Evolutionary conservation across 1,140 invertebrate species (phyloP).

Genomic region (Liolophura sinensis): DNA sequence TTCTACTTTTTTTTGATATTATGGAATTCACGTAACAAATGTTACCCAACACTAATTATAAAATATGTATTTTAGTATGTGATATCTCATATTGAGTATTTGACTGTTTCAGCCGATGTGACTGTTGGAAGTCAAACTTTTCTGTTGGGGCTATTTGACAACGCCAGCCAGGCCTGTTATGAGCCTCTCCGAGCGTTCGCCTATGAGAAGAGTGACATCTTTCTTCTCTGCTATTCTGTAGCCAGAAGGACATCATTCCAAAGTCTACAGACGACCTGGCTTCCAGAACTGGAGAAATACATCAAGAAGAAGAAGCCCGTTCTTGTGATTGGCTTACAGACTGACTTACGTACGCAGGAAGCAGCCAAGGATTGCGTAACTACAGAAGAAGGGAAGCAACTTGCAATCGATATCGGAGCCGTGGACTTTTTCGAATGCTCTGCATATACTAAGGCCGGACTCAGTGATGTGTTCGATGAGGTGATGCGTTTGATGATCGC

Average conservation of each 20-base stretch:
- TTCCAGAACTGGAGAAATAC: conserved; percentile 69
- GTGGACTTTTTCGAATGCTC: conserved; percentile 91
- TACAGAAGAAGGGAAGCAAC: conserved; percentile 71
- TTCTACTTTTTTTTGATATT: too few species aligned
- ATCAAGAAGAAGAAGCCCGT: conserved; percentile 87
- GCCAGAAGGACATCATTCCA: conserved; percentile 97
- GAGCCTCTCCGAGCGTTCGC: conserved; percentile 88
- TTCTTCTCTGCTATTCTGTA: conserved; percentile 98
- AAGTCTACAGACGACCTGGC: conserved; percentile 89
- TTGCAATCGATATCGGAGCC: conserved; percentile 71
- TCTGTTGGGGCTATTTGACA: too few species aligned
- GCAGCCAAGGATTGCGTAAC: conserved; percentile 80
- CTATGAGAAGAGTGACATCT: conserved; percentile 97
- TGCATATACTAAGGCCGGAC: conserved; percentile 83
- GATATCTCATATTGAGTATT: too few species aligned
- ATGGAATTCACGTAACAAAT: too few species aligned
- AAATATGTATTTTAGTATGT: too few species aligned
- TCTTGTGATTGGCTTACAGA: conserved; percentile 70
- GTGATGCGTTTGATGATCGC: conserved; percentile 76
- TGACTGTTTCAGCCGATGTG: too few species aligned
- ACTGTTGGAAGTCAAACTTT: too few species aligned
- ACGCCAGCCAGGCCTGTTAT: conserved; percentile 74
- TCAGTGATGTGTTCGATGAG: conserved; percentile 89
- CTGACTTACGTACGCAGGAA: conserved; percentile 33
- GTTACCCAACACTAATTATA: too few species aligned